Percentiles rank a stretch among this genome's conserved stretches.
These are phyloP conservation scores for Linepithema humile DNA, from an alignment of 1,140 invertebrate genomes.

Conservation along the genomic window DNA sequence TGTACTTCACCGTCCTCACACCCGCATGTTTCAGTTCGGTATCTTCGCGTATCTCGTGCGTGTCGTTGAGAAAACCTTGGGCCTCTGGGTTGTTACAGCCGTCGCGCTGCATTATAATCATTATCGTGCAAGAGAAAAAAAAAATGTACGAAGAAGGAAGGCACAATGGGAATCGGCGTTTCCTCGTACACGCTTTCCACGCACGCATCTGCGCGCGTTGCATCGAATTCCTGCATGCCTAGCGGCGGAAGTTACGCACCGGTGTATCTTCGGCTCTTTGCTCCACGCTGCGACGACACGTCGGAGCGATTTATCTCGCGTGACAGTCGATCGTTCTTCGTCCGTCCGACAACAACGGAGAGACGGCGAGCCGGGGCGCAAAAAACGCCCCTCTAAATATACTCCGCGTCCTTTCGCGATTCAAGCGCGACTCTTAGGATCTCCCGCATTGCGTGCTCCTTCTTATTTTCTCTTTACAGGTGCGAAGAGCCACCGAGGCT, in stretches of 20 bases:
- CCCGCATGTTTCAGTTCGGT: background rate
- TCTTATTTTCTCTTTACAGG: conserved; percentile 80
- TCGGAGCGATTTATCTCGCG: conserved; percentile 58
- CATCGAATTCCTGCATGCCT: conserved; percentile 52
- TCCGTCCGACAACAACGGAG: conserved; percentile 13
- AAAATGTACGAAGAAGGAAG: background rate
- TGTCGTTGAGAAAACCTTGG: conserved; percentile 40
- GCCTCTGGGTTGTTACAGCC: background rate
- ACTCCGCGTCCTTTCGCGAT: background rate
- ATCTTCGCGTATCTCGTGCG: conserved; percentile 17
- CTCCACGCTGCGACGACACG: conserved; percentile 14
- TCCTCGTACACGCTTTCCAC: conserved; percentile 47
- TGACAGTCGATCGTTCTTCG: conserved; percentile 51
- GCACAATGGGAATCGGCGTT: conserved; percentile 50
- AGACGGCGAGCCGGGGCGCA: background rate
- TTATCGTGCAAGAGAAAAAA: conserved; percentile 7
- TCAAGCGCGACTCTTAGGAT: background rate
- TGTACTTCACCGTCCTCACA: background rate
- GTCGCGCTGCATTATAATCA: conserved; percentile 31
- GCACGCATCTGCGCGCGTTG: conserved; percentile 54
- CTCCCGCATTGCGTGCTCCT: background rate
- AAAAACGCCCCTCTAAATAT: conserved; percentile 24
- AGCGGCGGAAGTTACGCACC: conserved; percentile 51
- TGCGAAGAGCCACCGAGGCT: conserved; percentile 88
- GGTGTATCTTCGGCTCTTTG: conserved; percentile 27